Evolutionary conservation across 2,888 invertebrate species (phyloP).

Genomic region (Steinernema carpocapsae): DNA sequence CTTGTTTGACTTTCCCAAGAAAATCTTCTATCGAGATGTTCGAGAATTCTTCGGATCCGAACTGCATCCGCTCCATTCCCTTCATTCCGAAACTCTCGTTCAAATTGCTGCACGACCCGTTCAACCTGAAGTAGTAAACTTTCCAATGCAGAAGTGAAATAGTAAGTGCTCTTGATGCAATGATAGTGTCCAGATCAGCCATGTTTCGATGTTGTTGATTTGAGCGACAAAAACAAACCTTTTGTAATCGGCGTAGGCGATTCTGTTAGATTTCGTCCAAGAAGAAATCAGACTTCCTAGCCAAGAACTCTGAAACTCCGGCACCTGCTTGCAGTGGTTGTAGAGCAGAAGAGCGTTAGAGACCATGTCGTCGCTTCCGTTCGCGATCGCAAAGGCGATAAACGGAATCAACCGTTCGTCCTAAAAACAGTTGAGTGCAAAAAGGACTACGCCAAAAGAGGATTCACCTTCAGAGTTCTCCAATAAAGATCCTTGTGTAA

Average conservation of each 20-base stretch:
- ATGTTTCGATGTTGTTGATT: too few relatives aligned
- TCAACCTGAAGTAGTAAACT: conserved; percentile 1
- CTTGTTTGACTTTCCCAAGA: conserved; percentile 39
- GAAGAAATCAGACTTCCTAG: conserved; percentile 2
- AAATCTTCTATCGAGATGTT: conserved; percentile 39
- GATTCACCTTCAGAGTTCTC: conserved; percentile 69
- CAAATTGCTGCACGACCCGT: conserved; percentile 14
- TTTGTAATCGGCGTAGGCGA: not conserved
- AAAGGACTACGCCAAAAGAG: too few relatives aligned
- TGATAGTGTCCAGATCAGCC: too few relatives aligned
- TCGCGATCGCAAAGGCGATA: conserved; percentile 69
- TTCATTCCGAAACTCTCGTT: conserved; percentile 8
- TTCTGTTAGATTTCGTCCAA: not conserved
- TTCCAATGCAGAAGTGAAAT: too few relatives aligned
- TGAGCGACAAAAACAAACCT: not conserved
- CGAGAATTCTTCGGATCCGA: not conserved
- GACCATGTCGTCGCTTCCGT: conserved; percentile 68
- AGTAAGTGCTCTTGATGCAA: too few relatives aligned
- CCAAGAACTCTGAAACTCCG: conserved; percentile 63
- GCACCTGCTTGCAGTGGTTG: conserved; percentile 68
- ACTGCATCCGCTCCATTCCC: not conserved
- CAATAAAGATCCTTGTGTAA: conserved; percentile 68
- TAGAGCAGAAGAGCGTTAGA: conserved; percentile 69
- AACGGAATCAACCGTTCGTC: conserved; percentile 70
- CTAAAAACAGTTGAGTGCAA: conserved; percentile 52